Evolutionary conservation across 2,888 invertebrate genomes (phyloP), one percentile per base, ranked within the genome.

Genomic region (Endotricha flammealis): DNA sequence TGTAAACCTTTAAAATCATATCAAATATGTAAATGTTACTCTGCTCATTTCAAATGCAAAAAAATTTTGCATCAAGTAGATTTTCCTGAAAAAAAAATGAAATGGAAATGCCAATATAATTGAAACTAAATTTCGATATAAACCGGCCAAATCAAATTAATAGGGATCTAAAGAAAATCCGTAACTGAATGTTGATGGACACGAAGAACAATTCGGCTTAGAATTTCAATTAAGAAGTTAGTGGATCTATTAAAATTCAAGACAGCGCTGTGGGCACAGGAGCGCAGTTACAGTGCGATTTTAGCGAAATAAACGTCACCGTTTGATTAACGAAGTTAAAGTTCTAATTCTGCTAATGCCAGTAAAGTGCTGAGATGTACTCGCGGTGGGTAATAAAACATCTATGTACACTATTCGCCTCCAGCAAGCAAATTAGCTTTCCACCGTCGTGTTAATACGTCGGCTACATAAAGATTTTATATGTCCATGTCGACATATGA

Each of bases 191-290:
- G 62, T 65, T 66, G 67, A 70, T 67, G 58, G 67, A 65, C 59
- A 66, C 55, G 60, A 50, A 57, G 48, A 52, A 51, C 61, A 63
- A 67, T 65, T 64, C 50, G 60, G 64, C 49, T 64, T 61, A 65
- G 67, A 70, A 71, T 71, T 73, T 70, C 63, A 72, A 74, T 73
- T 73, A 70, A 64, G 63, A 67, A 74, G 70, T 71, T 73, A 62
- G 58, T 55, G 44, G 53, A 55, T 43, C 60, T 57, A 71, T 73
- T 73, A 62, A 65, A 65, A 74, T 75, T 73, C 68, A 65, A 57
- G 53, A 52, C 52, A 55, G 57, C 59, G 52, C 52, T 55, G 58
- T 48, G 58, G 60, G 56, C 47, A 44, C 53, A 52, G 53, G 53
- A 58, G 58, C 59, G 52, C 60, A 57, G 55, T 54, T 57, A 50